Evolutionary conservation across 2,113 vertebrate genomes (phyloP).

Genomic region (Herpetotheres cachinnans): DNA sequence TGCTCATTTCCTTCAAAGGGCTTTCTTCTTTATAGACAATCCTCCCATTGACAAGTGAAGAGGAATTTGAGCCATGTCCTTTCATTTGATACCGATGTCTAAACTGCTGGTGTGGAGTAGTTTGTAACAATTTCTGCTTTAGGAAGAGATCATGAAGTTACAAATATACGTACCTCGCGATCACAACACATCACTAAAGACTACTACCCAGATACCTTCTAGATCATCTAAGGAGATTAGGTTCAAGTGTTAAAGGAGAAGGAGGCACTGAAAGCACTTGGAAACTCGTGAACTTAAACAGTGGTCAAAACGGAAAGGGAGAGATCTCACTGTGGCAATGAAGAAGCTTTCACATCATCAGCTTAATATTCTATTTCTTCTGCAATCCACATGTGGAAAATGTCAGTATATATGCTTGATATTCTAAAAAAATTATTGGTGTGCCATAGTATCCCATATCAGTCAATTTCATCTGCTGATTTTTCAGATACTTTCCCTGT

Average conservation of each 20-base stretch:
- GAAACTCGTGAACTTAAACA: background rate
- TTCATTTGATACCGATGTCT: background rate
- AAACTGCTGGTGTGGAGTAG: background rate
- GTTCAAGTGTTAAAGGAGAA: background rate
- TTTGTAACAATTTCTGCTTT: background rate
- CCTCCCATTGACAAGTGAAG: background rate
- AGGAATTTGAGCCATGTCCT: background rate
- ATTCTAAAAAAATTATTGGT: background rate
- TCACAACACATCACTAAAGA: background rate
- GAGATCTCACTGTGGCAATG: background rate
- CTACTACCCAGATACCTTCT: background rate
- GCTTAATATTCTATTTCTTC: background rate
- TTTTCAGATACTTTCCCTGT: background rate
- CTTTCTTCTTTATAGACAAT: background rate
- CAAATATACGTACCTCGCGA: background rate
- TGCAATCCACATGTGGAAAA: background rate
- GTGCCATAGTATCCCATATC: background rate
- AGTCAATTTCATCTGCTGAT: background rate
- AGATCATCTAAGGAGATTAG: background rate
- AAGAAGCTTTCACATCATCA: background rate
- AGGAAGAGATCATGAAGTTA: background rate
- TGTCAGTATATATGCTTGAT: background rate
- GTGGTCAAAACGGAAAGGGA: background rate
- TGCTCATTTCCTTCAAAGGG: background rate
- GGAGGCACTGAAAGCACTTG: background rate